Base-by-base conservation (phyloP, 2,113 vertebrate genomes). In the Indicator indicator region DNA sequence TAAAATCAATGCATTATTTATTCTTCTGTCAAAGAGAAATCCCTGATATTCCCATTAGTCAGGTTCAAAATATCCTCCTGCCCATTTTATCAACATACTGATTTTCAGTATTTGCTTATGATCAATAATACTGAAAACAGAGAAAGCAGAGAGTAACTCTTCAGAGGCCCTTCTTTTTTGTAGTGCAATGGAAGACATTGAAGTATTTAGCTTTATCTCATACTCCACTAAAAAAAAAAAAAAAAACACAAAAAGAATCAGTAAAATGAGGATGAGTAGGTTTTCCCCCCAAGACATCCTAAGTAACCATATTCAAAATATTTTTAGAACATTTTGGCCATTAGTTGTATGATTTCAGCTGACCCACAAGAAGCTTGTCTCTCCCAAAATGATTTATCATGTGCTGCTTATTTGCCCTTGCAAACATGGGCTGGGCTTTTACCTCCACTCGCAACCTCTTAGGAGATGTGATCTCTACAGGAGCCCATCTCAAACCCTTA, bases 11-110 rank as follows among this genome's bases (percentile, higher is more conserved):
- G 18, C 52, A 73, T 16, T 75, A 64, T 94, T 94, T 93, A 80
- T 91, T 96, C 52, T 90, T 87, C 64, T 87, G 58, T 85, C 83
- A 74, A 96, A 85, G 46, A 93, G 40, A 92, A 83, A 88, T 75
- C 15, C 21, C 46, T 76, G 10, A 85, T 21, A 24, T 55, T 93
- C 46, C 17, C 27, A 81, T 54, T 38, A 88, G 46, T n/a, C 38
- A 88, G 58, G 9, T 83, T 92, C 70, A 81, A 92, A 95, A 95
- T 54, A 11, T 71, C 46, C 23, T 38, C 54, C n/a, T 94, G 12
- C 9, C 17, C 52, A 67, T 86, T 86, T 58, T 94, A 56, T 74
- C 90, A 94, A 81, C 33, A 83, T 73, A 71, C 1, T 76, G 12
- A 52, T 91, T 95, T 96, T 85, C 54, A 86, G 26, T 44, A 72